Evolutionary conservation across 2,113 vertebrate genomes (phyloP).

Genomic region (Amphiprion percula): DNA sequence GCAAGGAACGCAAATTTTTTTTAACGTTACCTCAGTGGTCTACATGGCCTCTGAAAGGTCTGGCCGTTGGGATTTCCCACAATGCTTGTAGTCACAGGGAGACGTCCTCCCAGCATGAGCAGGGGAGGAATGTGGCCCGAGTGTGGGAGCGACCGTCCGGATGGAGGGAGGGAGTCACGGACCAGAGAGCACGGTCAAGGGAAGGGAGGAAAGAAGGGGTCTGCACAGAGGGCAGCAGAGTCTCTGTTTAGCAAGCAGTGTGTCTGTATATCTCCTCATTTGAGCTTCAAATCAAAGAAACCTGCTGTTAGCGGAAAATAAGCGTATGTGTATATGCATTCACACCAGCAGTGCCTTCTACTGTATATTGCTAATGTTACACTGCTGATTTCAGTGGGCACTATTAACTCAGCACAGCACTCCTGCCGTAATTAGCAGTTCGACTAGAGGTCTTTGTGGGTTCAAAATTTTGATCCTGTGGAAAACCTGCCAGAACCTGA

Average conservation of each 20-base stretch:
- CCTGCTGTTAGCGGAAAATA: not conserved
- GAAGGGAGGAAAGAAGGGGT: constrained; percentile 61
- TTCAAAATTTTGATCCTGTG: not conserved
- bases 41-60: constrained; percentile 49
- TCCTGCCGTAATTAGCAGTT: constrained; percentile 14
- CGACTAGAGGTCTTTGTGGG: not conserved
- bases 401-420: not conserved
- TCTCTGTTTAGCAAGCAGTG: constrained; percentile 50
- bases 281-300: constrained; percentile 21
- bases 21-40: constrained; percentile 52
- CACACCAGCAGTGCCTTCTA: not conserved
- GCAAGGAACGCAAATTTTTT: constrained; percentile 4
- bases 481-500: not conserved
- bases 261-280: constrained; percentile 45
- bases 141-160: constrained; percentile 77
- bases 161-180: constrained; percentile 75
- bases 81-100: constrained; percentile 80
- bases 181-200: constrained; percentile 75
- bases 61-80: constrained; percentile 78
- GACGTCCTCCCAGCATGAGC: constrained; percentile 82
- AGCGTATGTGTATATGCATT: not conserved
- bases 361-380: not conserved
- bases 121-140: constrained; percentile 77
- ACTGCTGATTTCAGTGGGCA: constrained; percentile 1
- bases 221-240: constrained; percentile 58